Evolutionary conservation across 2,797 vertebrate genomes (phyloP).

Genomic region (Squalus acanthias): DNA sequence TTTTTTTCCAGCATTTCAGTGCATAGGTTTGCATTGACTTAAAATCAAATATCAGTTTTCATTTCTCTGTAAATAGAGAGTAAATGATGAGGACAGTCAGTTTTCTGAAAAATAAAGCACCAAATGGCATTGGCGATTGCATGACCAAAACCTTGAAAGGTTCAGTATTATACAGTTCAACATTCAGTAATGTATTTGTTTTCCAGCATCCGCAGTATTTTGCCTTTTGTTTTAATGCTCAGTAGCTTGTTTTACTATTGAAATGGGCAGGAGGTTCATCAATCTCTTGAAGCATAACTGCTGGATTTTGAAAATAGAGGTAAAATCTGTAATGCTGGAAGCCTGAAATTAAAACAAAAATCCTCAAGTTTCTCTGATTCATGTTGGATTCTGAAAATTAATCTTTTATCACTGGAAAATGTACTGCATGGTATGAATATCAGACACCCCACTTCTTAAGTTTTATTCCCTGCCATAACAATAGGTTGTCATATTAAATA

Average conservation of each 20-base stretch:
- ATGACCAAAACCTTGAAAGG: background rate
- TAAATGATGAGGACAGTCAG: background rate
- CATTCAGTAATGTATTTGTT: background rate
- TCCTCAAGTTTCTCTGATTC: background rate
- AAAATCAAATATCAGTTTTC: background rate
- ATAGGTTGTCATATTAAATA: background rate
- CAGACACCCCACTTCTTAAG: background rate
- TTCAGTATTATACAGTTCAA: background rate
- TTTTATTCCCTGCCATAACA: background rate
- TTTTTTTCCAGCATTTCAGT: background rate
- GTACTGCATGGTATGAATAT: background rate
- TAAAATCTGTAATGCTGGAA: background rate
- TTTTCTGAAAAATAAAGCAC: background rate
- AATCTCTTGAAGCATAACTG: background rate
- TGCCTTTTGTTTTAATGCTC: background rate
- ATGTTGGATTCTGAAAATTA: background rate
- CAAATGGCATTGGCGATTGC: background rate
- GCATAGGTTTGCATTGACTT: background rate
- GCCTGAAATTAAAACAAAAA: background rate
- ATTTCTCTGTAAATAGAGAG: background rate
- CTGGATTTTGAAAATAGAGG: background rate
- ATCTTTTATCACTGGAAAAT: background rate
- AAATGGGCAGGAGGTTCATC: background rate
- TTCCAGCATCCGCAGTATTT: background rate
- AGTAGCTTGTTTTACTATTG: background rate